Conservation (phyloP, 2,797 vertebrate species). For the Semaprochilodus insignis region DNA sequence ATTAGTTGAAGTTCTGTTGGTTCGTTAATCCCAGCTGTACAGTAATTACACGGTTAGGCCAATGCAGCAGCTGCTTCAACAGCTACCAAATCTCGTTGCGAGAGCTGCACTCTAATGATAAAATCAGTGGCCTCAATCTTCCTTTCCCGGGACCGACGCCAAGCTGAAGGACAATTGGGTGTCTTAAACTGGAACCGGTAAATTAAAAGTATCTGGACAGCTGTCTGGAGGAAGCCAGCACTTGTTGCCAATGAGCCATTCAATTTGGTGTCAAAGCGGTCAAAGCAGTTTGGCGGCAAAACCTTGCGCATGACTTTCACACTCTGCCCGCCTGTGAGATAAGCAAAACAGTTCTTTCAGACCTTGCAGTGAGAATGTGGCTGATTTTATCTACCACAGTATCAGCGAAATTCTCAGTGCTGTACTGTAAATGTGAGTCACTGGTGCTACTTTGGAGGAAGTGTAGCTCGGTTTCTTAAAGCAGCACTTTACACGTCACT, state of each 20-base stretch:
- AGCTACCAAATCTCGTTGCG: neutral
- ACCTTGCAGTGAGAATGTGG: neutral
- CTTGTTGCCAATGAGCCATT: neutral
- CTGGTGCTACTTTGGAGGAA: neutral
- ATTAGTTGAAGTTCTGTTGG: neutral
- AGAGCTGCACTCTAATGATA: neutral
- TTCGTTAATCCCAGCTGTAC: conserved; percentile 17
- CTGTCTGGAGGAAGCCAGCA: neutral
- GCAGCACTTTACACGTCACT: conserved; percentile 20
- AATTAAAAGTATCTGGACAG: conserved; percentile 2
- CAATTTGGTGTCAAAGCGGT: neutral
- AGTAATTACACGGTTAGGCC: conserved; percentile 15
- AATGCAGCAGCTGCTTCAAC: conserved; percentile 16
- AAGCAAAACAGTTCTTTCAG: neutral
- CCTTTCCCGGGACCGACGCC: neutral
- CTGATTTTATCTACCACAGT: neutral
- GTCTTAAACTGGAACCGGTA: neutral
- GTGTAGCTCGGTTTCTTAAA: conserved; percentile 10
- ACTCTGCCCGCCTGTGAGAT: neutral
- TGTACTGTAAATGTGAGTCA: neutral
- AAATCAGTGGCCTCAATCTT: conserved; percentile 2
- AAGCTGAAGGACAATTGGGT: neutral
- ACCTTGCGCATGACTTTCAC: neutral
- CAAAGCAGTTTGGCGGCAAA: no score
- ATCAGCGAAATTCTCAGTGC: neutral